Evolutionary conservation across 2,888 invertebrate genomes (phyloP).

Genomic region (Parasteatoda lunata): DNA sequence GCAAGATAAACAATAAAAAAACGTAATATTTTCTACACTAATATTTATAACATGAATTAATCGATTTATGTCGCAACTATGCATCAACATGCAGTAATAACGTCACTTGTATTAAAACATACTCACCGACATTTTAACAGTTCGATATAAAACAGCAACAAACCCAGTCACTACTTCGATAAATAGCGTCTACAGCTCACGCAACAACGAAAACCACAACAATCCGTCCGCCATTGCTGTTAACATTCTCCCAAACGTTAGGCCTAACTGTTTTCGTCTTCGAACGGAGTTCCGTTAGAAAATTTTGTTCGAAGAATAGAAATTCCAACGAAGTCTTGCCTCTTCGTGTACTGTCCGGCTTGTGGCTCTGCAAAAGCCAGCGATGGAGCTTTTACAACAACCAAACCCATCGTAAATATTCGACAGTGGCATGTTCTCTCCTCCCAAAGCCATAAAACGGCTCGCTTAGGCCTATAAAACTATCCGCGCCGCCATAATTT

Average conservation of each 20-base stretch:
- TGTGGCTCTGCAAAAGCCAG: slow-evolving; percentile 10
- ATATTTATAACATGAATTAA: too few species aligned
- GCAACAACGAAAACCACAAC: slow-evolving; percentile 20
- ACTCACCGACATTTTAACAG: too few species aligned
- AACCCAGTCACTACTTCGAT: too few species aligned
- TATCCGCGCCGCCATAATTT: slow-evolving; percentile 70
- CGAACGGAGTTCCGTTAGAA: background rate
- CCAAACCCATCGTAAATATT: slow-evolving; percentile 69
- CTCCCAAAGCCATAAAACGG: slow-evolving; percentile 70
- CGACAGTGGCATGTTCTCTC: slow-evolving; percentile 65
- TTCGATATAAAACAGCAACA: too few species aligned
- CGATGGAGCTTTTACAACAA: slow-evolving; percentile 59
- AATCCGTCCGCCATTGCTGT: slow-evolving; percentile 59
- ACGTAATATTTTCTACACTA: too few species aligned
- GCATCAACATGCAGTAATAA: too few species aligned
- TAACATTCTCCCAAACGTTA: slow-evolving; percentile 21
- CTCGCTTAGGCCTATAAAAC: slow-evolving; percentile 70
- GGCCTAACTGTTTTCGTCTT: slow-evolving; percentile 34
- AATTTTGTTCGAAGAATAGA: background rate
- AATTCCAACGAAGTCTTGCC: slow-evolving; percentile 20
- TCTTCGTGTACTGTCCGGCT: slow-evolving; percentile 21
- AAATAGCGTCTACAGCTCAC: background rate
- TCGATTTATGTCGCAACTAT: too few species aligned
- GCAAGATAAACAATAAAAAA: too few species aligned
- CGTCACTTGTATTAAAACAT: too few species aligned